Conservation (phyloP, 1,140 invertebrate genomes). For the Andrena cerasifolii region DNA sequence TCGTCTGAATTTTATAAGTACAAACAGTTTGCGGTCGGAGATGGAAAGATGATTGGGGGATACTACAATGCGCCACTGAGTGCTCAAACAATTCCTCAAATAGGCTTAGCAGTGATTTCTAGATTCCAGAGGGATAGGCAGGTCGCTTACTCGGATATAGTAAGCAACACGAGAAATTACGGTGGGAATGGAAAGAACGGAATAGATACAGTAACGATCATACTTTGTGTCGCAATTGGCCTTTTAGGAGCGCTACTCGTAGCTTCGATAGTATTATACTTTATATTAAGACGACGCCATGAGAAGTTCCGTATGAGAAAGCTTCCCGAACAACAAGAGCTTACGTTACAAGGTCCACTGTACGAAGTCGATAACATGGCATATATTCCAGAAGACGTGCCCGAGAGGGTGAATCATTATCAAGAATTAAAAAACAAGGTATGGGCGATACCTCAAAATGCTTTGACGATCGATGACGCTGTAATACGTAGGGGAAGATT, state of each 20-base stretch:
- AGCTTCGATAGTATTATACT: slow-evolving; percentile 84
- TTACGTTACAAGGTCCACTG: slow-evolving; percentile 86
- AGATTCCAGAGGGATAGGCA: slow-evolving; percentile 85
- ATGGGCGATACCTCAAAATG: slow-evolving; percentile 88
- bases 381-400: slow-evolving; percentile 88
- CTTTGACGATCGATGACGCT: slow-evolving; percentile 86
- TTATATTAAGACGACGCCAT: slow-evolving; percentile 83
- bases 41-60: slow-evolving; percentile 88
- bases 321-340: slow-evolving; percentile 85
- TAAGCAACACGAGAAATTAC: slow-evolving; percentile 78
- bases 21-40: slow-evolving; percentile 89
- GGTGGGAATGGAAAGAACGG: slow-evolving; percentile 51
- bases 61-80: slow-evolving; percentile 91
- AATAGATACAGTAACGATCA: slow-evolving; percentile 76
- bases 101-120: slow-evolving; percentile 89
- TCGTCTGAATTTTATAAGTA: slow-evolving; percentile 82
- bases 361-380: slow-evolving; percentile 84
- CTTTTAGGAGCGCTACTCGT: slow-evolving; percentile 84
- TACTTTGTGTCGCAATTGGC: slow-evolving; percentile 85
- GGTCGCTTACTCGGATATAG: slow-evolving; percentile 85
- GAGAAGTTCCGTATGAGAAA: slow-evolving; percentile 80
- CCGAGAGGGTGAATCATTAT: slow-evolving; percentile 86
- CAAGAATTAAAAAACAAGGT: slow-evolving; percentile 88
- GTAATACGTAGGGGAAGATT: slow-evolving; percentile 89
- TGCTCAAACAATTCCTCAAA: slow-evolving; percentile 81